Evolutionary conservation across 2,797 vertebrate genomes (phyloP).

Genomic region (Merluccius polli): DNA sequence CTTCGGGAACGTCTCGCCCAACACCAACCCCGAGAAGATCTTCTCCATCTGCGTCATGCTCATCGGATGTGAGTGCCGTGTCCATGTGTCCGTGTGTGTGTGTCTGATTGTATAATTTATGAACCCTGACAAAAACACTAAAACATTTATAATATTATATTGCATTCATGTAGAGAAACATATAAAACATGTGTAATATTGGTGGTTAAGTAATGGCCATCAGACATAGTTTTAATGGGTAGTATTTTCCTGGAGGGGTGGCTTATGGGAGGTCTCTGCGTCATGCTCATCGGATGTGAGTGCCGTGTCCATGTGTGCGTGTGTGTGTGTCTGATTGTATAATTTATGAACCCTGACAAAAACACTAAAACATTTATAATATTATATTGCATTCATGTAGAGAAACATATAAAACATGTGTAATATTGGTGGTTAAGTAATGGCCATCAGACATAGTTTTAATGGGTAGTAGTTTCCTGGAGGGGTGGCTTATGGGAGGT

Average conservation of each 20-base stretch:
- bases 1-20: constrained; percentile 95
- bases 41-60: constrained; percentile 99
- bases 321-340: neutral
- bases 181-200: too few species aligned
- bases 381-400: neutral
- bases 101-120: neutral
- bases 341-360: neutral
- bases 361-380: neutral
- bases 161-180: neutral
- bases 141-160: neutral
- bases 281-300: constrained; percentile 99
- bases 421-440: too few species aligned
- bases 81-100: neutral
- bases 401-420: neutral
- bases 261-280: too few species aligned
- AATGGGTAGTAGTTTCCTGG: too few species aligned
- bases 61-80: constrained; percentile 89
- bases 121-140: neutral
- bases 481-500: too few species aligned
- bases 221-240: too few species aligned
- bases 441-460: too few species aligned
- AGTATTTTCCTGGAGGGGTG: too few species aligned
- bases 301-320: constrained; percentile 36
- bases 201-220: too few species aligned
- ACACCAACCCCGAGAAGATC: constrained; percentile 99